These are phyloP conservation scores for Acridotheres tristis DNA, from an alignment of 2,797 vertebrate species.

Conservation along the genomic window DNA sequence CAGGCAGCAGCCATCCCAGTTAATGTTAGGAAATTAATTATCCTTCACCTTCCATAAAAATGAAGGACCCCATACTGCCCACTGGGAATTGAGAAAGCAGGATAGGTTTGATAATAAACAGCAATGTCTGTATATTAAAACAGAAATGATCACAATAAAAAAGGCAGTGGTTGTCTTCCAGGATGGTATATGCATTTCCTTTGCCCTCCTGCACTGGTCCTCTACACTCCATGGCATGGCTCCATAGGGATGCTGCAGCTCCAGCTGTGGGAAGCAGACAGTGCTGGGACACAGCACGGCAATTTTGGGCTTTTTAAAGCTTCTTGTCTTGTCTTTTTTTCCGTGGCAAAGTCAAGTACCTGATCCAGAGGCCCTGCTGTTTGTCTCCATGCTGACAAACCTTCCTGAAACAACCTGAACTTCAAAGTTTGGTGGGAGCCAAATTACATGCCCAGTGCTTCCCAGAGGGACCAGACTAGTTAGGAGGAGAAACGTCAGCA, in stretches of 20 bases:
- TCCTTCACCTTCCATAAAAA: background rate
- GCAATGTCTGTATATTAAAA: background rate
- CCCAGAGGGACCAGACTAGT: background rate
- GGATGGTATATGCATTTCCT: background rate
- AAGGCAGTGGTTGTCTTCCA: background rate
- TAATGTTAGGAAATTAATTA: background rate
- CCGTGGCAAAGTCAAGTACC: background rate
- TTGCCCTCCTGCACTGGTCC: background rate
- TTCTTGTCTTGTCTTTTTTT: background rate
- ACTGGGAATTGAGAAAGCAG: background rate
- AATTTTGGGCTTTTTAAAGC: background rate
- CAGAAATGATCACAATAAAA: background rate
- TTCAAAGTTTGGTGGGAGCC: conserved; percentile 7
- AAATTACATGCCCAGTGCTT: background rate
- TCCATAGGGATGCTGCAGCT: background rate
- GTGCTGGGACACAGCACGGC: background rate
- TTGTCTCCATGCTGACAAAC: background rate
- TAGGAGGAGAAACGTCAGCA: conserved; percentile 10
- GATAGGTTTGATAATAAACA: background rate
- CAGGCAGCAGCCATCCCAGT: background rate
- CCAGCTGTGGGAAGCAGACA: background rate
- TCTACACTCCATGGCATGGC: accelerated
- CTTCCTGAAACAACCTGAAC: conserved; percentile 1
- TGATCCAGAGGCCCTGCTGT: background rate
- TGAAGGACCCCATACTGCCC: background rate